Evolutionary conservation across 37 sponge, comb jelly and placozoan genomes (phyloP).

Genomic region (Bolinopsis microptera): DNA sequence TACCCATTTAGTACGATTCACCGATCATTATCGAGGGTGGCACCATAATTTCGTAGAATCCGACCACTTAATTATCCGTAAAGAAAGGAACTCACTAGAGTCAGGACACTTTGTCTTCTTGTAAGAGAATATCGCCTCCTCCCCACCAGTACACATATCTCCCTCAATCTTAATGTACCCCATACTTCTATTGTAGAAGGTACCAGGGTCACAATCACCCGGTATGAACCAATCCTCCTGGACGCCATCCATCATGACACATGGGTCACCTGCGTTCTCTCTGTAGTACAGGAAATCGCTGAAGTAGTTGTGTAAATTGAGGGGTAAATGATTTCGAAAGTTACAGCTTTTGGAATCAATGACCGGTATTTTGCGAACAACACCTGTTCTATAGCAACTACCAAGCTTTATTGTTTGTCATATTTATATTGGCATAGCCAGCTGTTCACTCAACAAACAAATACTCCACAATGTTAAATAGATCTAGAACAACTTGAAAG

Average conservation of each 20-base stretch:
- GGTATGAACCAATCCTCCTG: conserved; percentile 41
- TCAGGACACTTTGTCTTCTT: conserved; percentile 11
- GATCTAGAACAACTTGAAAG: too few species aligned
- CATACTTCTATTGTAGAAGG: background rate
- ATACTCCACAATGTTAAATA: too few species aligned
- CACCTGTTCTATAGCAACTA: background rate
- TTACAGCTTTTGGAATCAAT: too few species aligned
- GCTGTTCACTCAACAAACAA: too few species aligned
- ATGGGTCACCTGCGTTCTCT: conserved; percentile 37
- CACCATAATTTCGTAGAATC: background rate
- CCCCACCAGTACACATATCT: conserved; percentile 69
- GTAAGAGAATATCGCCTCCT: conserved; percentile 45
- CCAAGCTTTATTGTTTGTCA: too few species aligned
- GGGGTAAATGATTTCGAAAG: too few species aligned
- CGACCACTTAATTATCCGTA: background rate
- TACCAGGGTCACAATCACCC: conserved; percentile 47
- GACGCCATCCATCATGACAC: background rate
- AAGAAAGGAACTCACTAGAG: background rate
- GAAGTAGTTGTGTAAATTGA: background rate
- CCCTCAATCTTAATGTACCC: conserved; percentile 70
- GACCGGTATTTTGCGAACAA: background rate
- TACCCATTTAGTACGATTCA: background rate
- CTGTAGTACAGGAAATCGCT: conserved; percentile 40
- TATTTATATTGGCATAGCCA: too few species aligned
- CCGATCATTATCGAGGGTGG: background rate